Evolutionary conservation across 2,797 vertebrate species (phyloP).

Genomic region (Clarias pachynema): DNA sequence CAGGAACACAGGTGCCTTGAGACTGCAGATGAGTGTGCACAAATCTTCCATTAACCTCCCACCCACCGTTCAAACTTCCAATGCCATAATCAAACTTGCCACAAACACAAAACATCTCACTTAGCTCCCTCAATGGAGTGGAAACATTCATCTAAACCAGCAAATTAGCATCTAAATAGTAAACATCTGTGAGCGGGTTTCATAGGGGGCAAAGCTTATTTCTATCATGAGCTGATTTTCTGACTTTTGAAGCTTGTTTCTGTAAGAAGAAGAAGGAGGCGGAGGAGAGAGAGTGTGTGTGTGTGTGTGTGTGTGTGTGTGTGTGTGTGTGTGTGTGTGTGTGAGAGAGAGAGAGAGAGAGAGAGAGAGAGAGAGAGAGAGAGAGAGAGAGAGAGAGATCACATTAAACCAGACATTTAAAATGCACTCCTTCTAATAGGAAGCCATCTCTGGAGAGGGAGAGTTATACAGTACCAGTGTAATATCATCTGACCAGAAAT

Average conservation of each 20-base stretch:
- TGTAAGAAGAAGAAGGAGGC: background rate
- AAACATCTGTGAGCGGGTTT: constrained; percentile 54
- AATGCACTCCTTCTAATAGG: constrained; percentile 23
- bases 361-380: constrained; percentile 2
- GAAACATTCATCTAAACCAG: constrained; percentile 40
- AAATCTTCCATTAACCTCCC: constrained; percentile 44
- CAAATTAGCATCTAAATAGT: constrained; percentile 62
- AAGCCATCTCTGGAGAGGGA: background rate
- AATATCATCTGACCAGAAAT: constrained; percentile 5
- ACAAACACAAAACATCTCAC: constrained; percentile 51
- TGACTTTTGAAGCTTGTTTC: constrained; percentile 39
- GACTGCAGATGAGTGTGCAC: constrained; percentile 20
- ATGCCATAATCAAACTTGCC: constrained; percentile 43
- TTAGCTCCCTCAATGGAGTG: constrained; percentile 43
- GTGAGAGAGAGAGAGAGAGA: background rate
- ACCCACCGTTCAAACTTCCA: constrained; percentile 36
- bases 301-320: too few relatives aligned
- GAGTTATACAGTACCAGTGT: too few relatives aligned
- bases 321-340: too few relatives aligned
- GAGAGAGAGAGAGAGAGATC: background rate
- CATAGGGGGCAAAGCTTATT: constrained; percentile 44
- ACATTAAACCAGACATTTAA: constrained; percentile 36
- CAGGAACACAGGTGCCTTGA: background rate
- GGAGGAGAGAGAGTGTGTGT: too few relatives aligned
- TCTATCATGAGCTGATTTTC: constrained; percentile 49